Conservation (phyloP, 2,888 invertebrate genomes). For the Drosophila borborema region DNA sequence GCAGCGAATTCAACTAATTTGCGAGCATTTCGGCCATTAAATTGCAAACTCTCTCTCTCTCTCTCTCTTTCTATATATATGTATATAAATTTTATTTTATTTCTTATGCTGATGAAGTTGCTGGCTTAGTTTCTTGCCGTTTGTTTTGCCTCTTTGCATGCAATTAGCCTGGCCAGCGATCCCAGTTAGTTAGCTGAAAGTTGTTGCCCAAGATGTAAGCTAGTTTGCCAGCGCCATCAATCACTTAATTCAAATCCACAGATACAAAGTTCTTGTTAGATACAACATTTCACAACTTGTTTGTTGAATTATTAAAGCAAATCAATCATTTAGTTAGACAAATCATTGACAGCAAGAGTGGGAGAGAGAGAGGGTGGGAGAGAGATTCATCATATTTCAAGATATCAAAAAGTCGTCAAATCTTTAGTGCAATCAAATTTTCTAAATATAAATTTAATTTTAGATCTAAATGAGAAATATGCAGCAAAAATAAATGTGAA, state of each 20-base stretch:
- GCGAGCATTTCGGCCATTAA: conserved; percentile 52
- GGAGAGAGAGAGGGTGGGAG: too few relatives aligned
- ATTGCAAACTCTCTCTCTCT: conserved; percentile 20
- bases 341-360: neutral
- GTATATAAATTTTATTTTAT: neutral
- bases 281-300: conserved; percentile 4
- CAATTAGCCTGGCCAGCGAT: conserved; percentile 27
- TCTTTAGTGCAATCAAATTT: neutral
- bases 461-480: neutral
- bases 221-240: conserved; percentile 40
- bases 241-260: conserved; percentile 20
- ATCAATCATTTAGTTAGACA: conserved; percentile 33
- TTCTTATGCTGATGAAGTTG: conserved; percentile 8
- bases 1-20: conserved; percentile 43
- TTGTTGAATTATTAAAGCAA: conserved; percentile 6
- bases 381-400: neutral
- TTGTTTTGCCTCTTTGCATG: conserved; percentile 8
- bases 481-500: conserved; percentile 1
- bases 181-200: conserved; percentile 19
- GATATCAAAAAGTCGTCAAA: too few relatives aligned
- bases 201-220: conserved; percentile 14
- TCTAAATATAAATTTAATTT: neutral
- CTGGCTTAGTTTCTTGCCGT: conserved; percentile 18
- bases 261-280: conserved; percentile 1
- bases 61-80: too few relatives aligned